Evolutionary conservation across 2,113 vertebrate genomes (phyloP), one percentile per base, ranked within the genome.

Genomic region (Excalfactoria chinensis): DNA sequence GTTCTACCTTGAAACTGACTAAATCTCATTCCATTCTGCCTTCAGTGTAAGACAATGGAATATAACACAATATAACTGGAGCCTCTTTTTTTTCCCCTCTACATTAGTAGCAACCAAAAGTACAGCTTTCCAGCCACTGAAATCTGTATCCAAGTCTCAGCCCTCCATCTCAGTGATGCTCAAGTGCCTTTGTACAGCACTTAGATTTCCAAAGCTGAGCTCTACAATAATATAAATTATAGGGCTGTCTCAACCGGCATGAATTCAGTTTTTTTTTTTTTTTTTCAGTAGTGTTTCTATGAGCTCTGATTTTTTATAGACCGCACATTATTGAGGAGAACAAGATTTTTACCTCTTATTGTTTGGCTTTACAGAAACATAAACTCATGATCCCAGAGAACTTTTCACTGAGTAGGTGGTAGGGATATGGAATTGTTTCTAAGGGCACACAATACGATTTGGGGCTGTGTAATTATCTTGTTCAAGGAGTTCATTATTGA

Each of bases 171-270:
- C 9, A 9, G 4, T 4, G 7, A 44, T 14, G 16, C 32, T 30
- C 12, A 7, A 0, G 2, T 34, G 34, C 15, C 66, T 74, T 37
- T 11, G 41, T 25, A 71, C 81, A 68, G 81, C 77, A 23, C 13
- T 62, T 53, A 76, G 8, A 60, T 6, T 63, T 37, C 43, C 13
- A 6, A 46, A 53, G 9, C 43, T 7, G 32, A 18, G 19, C 30
- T 34, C 18, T 19, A 1, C 7, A 2, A 9, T 1, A 25, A 8
- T 4, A 6, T 13, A 13, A 74, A 67, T 28, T 2, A 74, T 0
- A 4, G 5, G 2, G 7, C 40, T 56, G 30, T 5, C 49, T 40
- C 43, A 43, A 11, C 3, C 32, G 6, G 11, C 11, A 6, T 1
- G 9, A 53, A 66, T 23, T 26, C 7, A 23, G 3, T 12, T 2